Percentiles rank a stretch among this genome's conserved stretches.
Conservation (phyloP, 2,797 vertebrate genomes). For the Gambusia yucatana region DNA sequence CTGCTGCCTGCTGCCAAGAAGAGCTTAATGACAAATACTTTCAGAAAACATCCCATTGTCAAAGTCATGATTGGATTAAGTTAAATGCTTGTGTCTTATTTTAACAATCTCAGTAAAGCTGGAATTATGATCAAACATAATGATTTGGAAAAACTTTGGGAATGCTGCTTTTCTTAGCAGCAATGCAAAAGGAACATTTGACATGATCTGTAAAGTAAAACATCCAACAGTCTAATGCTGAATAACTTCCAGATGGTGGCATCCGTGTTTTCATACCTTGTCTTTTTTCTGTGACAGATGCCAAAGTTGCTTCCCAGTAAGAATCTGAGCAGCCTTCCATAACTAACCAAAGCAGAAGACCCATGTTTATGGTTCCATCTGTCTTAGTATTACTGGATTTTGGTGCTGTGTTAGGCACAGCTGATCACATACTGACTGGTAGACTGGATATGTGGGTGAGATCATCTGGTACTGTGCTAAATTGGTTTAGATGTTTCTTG, state of each 20-base stretch:
- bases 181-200: conserved; percentile 58
- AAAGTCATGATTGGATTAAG: conserved; percentile 66
- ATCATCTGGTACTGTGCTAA: not conserved
- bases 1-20: conserved; percentile 63
- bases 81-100: conserved; percentile 39
- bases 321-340: conserved; percentile 72
- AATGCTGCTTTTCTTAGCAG: conserved; percentile 66
- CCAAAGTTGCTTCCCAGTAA: conserved; percentile 63
- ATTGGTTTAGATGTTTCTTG: not conserved
- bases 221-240: conserved; percentile 43
- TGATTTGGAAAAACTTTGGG: conserved; percentile 65
- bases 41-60: conserved; percentile 68
- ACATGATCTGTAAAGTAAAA: conserved; percentile 60
- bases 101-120: conserved; percentile 39
- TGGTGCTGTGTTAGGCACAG: conserved; percentile 37
- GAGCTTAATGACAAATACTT: conserved; percentile 74
- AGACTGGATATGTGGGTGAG: not conserved
- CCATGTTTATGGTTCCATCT: conserved; percentile 62
- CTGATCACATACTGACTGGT: not conserved
- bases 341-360: conserved; percentile 73
- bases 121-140: conserved; percentile 56
- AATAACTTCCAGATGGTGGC: conserved; percentile 82
- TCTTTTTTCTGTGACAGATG: conserved; percentile 65
- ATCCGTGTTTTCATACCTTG: conserved; percentile 59
- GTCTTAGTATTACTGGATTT: conserved; percentile 18